These are phyloP conservation scores for Amiota mariae DNA, from an alignment of 2,888 invertebrate genomes.

Conservation along the genomic window DNA sequence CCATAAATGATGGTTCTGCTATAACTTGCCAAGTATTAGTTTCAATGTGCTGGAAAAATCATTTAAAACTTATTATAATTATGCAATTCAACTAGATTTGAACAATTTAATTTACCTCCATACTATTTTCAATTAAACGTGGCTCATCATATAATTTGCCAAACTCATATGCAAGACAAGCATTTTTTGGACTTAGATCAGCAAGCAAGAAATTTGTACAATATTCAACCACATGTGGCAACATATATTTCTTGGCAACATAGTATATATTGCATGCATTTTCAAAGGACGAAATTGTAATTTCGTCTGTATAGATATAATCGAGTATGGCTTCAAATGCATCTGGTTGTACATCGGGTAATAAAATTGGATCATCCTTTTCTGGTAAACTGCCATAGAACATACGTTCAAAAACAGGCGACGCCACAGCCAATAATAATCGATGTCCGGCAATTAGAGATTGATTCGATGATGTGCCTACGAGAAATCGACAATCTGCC, in stretches of 20 bases:
- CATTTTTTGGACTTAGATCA: constrained; percentile 80
- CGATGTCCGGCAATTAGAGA: constrained; percentile 84
- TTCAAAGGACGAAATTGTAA: constrained; percentile 86
- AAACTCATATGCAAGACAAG: constrained; percentile 91
- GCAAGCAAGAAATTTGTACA: constrained; percentile 90
- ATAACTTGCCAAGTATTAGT: constrained; percentile 84
- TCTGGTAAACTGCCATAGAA: constrained; percentile 89
- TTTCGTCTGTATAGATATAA: constrained; percentile 88
- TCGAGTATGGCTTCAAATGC: constrained; percentile 87
- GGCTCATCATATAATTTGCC: constrained; percentile 89
- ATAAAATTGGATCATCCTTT: constrained; percentile 83
- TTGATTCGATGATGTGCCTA: constrained; percentile 85
- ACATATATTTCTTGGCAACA: constrained; percentile 90
- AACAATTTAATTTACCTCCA: constrained; percentile 76
- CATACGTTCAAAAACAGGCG: constrained; percentile 92
- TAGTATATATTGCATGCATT: constrained; percentile 91
- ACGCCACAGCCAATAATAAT: constrained; percentile 87
- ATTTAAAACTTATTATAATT: background rate
- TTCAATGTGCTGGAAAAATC: constrained; percentile 77
- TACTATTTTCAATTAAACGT: constrained; percentile 85
- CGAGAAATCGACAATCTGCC: constrained; percentile 88
- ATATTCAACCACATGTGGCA: constrained; percentile 86
- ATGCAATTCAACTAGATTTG: background rate
- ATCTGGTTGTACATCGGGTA: constrained; percentile 89
- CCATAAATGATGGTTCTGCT: constrained; percentile 83